Conservation (phyloP, 2,888 invertebrate species). For the Lochmaea capreae region DNA sequence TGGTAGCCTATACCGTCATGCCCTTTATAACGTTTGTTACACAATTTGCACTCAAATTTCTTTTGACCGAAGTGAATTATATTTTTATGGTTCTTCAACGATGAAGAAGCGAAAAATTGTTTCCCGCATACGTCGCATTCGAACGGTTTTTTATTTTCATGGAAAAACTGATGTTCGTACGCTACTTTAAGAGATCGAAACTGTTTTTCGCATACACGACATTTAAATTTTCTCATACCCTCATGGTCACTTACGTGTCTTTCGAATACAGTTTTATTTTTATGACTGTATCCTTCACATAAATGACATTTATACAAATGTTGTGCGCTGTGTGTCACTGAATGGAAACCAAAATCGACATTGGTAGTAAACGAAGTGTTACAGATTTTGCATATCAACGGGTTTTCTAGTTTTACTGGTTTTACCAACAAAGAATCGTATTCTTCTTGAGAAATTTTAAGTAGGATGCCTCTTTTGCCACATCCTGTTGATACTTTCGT, state of each 20-base stretch:
- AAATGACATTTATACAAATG: conserved; percentile 8
- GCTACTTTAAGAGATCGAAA: conserved; percentile 21
- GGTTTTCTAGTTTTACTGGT: conserved; percentile 45
- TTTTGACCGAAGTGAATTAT: conserved; percentile 51
- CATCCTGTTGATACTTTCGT: neutral
- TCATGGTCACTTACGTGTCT: conserved; percentile 4
- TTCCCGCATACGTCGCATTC: neutral
- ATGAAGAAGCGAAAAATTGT: neutral
- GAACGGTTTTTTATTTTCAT: neutral
- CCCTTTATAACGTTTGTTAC: conserved; percentile 33
- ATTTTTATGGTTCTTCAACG: conserved; percentile 46
- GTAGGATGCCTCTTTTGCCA: neutral
- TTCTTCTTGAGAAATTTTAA: neutral
- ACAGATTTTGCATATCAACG: conserved; percentile 68
- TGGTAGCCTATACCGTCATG: conserved; percentile 57
- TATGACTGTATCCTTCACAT: conserved; percentile 48
- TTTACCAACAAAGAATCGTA: neutral
- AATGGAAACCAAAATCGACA: conserved; percentile 61
- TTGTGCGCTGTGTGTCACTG: conserved; percentile 60
- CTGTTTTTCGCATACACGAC: conserved; percentile 53
- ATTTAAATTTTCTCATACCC: conserved; percentile 54
- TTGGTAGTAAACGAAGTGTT: conserved; percentile 61
- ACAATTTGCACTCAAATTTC: conserved; percentile 60
- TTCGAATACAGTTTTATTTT: conserved; percentile 28
- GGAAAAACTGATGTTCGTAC: neutral